Evolutionary conservation across 1,140 invertebrate genomes (phyloP).

Genomic region (Anastatus disparis): DNA sequence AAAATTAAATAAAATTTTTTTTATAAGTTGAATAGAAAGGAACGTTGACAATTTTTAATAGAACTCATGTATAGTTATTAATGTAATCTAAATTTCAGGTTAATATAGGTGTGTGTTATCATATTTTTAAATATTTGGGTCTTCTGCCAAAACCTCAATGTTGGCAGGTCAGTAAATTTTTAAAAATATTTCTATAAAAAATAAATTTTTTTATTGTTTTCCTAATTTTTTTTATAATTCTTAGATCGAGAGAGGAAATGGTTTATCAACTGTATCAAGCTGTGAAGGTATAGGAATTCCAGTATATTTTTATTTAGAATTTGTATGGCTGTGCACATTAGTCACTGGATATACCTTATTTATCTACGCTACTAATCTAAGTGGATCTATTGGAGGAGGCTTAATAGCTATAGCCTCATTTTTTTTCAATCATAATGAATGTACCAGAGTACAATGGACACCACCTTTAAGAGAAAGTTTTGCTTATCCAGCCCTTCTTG

Average conservation of each 20-base stretch:
- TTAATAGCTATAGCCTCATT: constrained; percentile 75
- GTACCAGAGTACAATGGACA: constrained; percentile 85
- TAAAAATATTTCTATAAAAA: too few relatives aligned
- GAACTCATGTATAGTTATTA: too few relatives aligned
- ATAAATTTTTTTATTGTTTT: not conserved
- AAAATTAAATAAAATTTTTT: too few relatives aligned
- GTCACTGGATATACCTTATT: constrained; percentile 74
- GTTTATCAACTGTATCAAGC: constrained; percentile 74
- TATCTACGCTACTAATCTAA: constrained; percentile 71
- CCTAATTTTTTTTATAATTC: not conserved
- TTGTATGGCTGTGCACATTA: constrained; percentile 75
- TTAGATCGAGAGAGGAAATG: constrained; percentile 73
- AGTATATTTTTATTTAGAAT: constrained; percentile 79
- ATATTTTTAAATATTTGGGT: constrained; percentile 65
- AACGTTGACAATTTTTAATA: too few relatives aligned
- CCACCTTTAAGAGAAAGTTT: constrained; percentile 86
- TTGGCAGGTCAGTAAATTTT: constrained; percentile 55
- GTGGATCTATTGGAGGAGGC: constrained; percentile 76
- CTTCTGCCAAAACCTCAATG: constrained; percentile 55
- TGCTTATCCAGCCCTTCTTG: constrained; percentile 75
- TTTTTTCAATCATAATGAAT: constrained; percentile 84
- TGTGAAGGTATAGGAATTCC: constrained; percentile 84
- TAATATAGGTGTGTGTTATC: constrained; percentile 69
- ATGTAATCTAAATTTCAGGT: constrained; percentile 63
- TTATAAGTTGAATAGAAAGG: too few relatives aligned